Percentiles rank a stretch among this genome's conserved stretches.
Evolutionary conservation across 2,797 vertebrate genomes (phyloP).

Genomic region (Cryptoblepharus egeriae): DNA sequence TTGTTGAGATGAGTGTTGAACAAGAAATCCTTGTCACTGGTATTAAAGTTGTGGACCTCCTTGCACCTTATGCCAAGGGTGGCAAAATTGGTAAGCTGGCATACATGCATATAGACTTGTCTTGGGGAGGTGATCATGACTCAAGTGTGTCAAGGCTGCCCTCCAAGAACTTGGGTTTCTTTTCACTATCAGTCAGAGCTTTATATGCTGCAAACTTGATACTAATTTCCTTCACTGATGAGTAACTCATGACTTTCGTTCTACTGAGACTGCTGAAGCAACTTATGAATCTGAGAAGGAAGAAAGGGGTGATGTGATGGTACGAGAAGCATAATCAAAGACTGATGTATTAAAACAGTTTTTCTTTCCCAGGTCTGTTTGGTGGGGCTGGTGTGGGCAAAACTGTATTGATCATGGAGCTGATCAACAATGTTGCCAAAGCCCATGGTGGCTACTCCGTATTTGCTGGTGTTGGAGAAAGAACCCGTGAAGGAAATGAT

Average conservation of each 20-base stretch:
- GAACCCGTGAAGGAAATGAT: conserved; percentile 96
- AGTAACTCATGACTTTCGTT: conserved; percentile 82
- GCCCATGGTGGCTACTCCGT: conserved; percentile 98
- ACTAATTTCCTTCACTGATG: conserved; percentile 71
- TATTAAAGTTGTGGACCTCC: conserved; percentile 95
- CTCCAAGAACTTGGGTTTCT: not conserved
- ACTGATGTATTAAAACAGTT: fast-evolving
- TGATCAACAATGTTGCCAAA: conserved; percentile 98
- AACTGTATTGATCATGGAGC: conserved; percentile 97
- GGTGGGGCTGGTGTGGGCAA: conserved; percentile 97
- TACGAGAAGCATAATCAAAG: not conserved
- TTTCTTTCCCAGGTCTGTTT: conserved; percentile 84
- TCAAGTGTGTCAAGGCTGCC: not conserved
- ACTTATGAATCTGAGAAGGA: conserved; percentile 85
- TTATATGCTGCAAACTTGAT: not conserved
- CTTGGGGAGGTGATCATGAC: too few relatives aligned
- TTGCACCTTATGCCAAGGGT: conserved; percentile 97
- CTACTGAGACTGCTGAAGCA: conserved; percentile 92
- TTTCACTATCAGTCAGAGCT: not conserved
- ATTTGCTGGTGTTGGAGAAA: conserved; percentile 95
- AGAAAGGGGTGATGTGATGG: not conserved
- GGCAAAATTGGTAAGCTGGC: conserved; percentile 91
- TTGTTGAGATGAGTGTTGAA: conserved; percentile 98
- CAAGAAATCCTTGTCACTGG: conserved; percentile 98
- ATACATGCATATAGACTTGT: not conserved